These are phyloP conservation scores for Chionodraco myersi DNA, from an alignment of 2,113 vertebrate species.

Conservation along the genomic window DNA sequence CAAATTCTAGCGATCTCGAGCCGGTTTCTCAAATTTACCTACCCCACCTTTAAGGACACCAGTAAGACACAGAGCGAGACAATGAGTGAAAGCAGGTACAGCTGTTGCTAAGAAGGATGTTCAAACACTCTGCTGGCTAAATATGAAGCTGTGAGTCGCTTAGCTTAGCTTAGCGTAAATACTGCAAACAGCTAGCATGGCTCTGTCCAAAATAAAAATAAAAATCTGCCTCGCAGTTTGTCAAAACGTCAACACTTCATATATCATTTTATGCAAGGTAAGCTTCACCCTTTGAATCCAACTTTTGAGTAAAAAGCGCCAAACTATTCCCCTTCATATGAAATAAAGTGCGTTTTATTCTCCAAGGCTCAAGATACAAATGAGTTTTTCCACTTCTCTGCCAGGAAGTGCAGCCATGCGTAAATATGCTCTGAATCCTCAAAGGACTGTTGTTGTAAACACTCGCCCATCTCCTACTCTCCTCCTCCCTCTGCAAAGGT, in stretches of 20 bases:
- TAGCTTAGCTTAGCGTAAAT: conserved; percentile 2
- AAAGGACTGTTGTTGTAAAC: conserved; percentile 43
- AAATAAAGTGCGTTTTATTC: background rate
- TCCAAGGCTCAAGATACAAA: background rate
- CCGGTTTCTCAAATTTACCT: too few species aligned
- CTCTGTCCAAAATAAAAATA: too few species aligned
- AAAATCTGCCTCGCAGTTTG: too few species aligned
- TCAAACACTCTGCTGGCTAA: too few species aligned
- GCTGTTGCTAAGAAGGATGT: background rate
- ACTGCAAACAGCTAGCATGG: background rate
- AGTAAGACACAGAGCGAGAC: background rate
- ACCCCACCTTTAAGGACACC: too few species aligned
- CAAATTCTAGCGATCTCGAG: too few species aligned
- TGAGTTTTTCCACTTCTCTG: too few species aligned
- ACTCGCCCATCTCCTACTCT: conserved; percentile 12
- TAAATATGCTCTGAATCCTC: conserved; percentile 50
- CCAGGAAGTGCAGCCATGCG: conserved; percentile 50
- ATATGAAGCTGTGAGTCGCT: background rate
- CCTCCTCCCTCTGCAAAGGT: conserved; percentile 29
- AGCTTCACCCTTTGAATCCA: background rate
- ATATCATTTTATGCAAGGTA: background rate
- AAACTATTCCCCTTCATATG: background rate
- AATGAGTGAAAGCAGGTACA: background rate
- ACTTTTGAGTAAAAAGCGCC: background rate
- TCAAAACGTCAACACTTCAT: too few species aligned